A percentile compares a stretch with the other conserved stretches of the same genome.
phyloP scores from a whole-genome alignment of 2,888 invertebrate genomes.

The Diplolepis rosae region DNA sequence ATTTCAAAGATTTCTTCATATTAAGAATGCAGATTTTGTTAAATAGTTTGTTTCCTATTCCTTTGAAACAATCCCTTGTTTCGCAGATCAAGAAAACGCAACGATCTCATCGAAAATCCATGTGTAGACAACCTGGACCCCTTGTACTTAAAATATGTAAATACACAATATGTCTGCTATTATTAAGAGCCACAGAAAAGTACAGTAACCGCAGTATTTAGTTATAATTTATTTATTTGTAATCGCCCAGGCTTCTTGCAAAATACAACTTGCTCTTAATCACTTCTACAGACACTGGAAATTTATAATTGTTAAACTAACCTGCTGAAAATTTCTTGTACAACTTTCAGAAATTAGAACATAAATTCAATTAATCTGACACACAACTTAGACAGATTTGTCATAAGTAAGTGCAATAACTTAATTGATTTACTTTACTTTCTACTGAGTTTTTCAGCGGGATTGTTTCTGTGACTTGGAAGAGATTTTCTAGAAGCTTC shows the following conservation, averaged over 20 bases:
- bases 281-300: neutral
- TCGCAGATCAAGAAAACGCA: conserved; percentile 1
- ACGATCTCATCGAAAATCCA: conserved; percentile 9
- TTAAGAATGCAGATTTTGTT: neutral
- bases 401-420: neutral
- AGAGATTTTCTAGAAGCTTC: neutral
- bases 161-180: neutral
- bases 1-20: neutral
- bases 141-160: conserved; percentile 24
- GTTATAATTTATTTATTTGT: conserved; percentile 5
- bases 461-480: neutral
- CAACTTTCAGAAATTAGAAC: neutral
- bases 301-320: neutral
- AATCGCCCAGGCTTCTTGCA: neutral
- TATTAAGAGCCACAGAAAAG: conserved; percentile 1
- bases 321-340: neutral
- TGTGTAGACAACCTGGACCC: conserved; percentile 11
- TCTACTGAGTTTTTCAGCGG: conserved; percentile 1
- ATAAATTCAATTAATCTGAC: neutral
- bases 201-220: conserved; percentile 1
- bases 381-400: neutral
- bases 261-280: conserved; percentile 7
- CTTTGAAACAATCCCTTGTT: neutral
- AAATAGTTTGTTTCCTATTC: neutral
- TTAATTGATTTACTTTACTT: neutral